Base-by-base conservation (phyloP, 2,888 invertebrate species). In the Orthosia incerta region DNA sequence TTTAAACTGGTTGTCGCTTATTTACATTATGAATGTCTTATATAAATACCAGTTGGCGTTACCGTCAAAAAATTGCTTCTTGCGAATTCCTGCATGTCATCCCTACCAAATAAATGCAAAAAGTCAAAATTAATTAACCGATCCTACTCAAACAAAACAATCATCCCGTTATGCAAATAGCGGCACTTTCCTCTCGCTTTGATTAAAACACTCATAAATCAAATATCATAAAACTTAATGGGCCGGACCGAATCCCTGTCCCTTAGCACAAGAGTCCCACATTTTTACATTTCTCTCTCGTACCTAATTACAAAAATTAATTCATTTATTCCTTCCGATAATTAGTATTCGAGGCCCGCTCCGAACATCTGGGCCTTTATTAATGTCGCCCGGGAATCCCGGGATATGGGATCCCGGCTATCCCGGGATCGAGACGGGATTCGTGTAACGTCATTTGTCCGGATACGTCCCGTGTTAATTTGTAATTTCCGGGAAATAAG, bases 281-380 rank as follows among this genome's bases (percentile, higher is more conserved):
- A 72, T 83, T 87, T 82, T 86, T 80, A 76, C 73, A 83, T 82
- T 80, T 77, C 79, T 55, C 81, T 76, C 71, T 66, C 74, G 82
- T 83, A 80, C 86, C 89, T 91, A 91, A 92, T 92, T 91, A 91
- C 84, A 80, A 88, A 89, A 92, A 93, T 93, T 90, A 91, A 91
- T 92, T 92, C 90, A 89, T 91, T 93, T 92, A 92, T 92, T 91
- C 91, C 88, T 85, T 87, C 89, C 90, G 88, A 92, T 92, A 94
- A 94, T 94, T 94, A 94, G 93, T 94, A 94, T 95, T 92, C 94
- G 91, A 88, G 83, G 83, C 90, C 88, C 85, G 89, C 89, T 89
- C 82, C 83, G 71, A 86, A 86, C 93, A 93, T 91, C 92, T 93
- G 93, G 90, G 80, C 87, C 86, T 89, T 92, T 91, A 92, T 92